These are phyloP conservation scores for Lytechinus pictus DNA, from an alignment of 35 echinoderm and acorn worm species.

Conservation along the genomic window DNA sequence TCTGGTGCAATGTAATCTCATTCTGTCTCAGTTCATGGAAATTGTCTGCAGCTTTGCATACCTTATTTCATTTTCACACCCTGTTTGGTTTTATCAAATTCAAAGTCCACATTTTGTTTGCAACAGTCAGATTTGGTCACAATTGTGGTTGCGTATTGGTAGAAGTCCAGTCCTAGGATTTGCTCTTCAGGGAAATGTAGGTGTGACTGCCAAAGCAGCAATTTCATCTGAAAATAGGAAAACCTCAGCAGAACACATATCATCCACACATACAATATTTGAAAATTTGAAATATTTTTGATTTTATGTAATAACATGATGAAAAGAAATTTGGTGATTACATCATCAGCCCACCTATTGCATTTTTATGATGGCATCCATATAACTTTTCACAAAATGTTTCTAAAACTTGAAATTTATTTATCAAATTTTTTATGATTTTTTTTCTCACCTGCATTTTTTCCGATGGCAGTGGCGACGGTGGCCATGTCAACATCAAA, in stretches of 20 bases:
- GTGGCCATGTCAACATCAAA: no score
- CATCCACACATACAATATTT: no score
- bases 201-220: neutral
- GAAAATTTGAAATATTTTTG: no score
- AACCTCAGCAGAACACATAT: neutral
- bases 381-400: no score
- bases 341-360: no score
- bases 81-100: neutral
- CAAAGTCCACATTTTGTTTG: neutral
- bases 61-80: neutral
- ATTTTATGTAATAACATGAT: no score
- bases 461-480: no score
- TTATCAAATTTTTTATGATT: no score
- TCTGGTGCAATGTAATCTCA: neutral
- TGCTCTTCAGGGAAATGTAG: neutral
- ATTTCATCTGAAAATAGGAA: neutral
- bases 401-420: no score
- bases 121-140: neutral
- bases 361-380: no score
- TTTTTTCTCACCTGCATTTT: no score
- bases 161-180: neutral
- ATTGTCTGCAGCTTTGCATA: neutral
- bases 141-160: neutral
- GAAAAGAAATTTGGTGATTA: no score
- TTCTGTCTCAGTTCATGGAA: neutral